A percentile compares a stretch with the other conserved stretches of the same genome.
Conservation (phyloP, 2,888 invertebrate genomes). For the Cataglyphis altisquamis region DNA sequence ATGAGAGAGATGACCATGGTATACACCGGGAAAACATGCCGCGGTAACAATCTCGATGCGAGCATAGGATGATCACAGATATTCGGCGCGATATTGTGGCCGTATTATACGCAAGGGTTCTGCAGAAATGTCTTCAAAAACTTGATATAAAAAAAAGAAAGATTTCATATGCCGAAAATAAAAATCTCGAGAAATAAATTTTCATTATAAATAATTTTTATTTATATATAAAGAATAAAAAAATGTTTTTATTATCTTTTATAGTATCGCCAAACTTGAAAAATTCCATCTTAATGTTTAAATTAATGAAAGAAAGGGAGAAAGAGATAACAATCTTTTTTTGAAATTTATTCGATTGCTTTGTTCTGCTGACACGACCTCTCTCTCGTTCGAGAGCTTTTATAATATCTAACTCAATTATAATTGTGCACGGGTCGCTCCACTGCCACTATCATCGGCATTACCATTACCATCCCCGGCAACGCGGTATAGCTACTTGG, state of each 20-base stretch:
- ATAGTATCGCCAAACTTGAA: not conserved
- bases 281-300: not conserved
- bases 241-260: not conserved
- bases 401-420: constrained; percentile 73
- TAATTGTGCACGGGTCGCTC: constrained; percentile 64
- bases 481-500: constrained; percentile 64
- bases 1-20: constrained; percentile 41
- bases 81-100: constrained; percentile 15
- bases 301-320: not conserved
- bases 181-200: not conserved
- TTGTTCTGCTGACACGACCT: not conserved
- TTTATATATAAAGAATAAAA: not conserved
- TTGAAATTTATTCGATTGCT: constrained; percentile 36
- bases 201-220: not conserved
- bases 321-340: constrained; percentile 6
- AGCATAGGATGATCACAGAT: constrained; percentile 26
- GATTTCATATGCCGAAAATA: not conserved
- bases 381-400: constrained; percentile 57
- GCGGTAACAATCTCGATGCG: constrained; percentile 16
- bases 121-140: not conserved
- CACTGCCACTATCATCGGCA: not conserved
- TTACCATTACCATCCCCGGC: constrained; percentile 36
- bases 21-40: constrained; percentile 38
- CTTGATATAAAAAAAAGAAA: not conserved
- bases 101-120: not conserved